These are phyloP conservation scores for Drosophila nigricruria DNA, from an alignment of 2,888 invertebrate genomes.

Conservation along the genomic window DNA sequence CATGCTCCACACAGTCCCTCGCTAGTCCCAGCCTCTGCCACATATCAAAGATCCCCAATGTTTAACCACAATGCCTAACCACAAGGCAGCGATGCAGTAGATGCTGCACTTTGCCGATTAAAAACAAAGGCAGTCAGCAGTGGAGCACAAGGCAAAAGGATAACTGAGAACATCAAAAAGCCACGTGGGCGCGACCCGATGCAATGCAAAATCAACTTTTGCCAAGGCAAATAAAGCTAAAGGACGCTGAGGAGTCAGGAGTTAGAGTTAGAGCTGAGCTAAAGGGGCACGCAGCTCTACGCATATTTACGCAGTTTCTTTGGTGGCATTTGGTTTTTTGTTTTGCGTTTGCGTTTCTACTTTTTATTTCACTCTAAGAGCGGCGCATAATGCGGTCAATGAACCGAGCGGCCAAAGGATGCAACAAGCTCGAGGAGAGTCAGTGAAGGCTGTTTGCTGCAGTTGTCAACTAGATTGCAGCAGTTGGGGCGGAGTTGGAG, in stretches of 20 bases:
- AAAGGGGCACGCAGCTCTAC: constrained; percentile 46
- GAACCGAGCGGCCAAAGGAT: constrained; percentile 65
- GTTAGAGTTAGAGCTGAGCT: constrained; percentile 5
- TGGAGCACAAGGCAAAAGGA: constrained; percentile 29
- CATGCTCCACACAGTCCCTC: not conserved
- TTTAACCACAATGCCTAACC: constrained; percentile 34
- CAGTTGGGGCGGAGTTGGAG: too few relatives aligned
- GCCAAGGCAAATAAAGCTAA: constrained; percentile 71
- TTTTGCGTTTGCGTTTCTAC: constrained; percentile 25
- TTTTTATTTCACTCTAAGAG: constrained; percentile 29
- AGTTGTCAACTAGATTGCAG: constrained; percentile 49
- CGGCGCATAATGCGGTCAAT: constrained; percentile 75
- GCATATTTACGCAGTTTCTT: constrained; percentile 70
- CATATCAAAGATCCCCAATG: constrained; percentile 1
- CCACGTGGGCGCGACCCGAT: constrained; percentile 37
- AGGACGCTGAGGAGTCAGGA: constrained; percentile 25
- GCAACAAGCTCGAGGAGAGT: constrained; percentile 31
- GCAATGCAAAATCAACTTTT: constrained; percentile 57
- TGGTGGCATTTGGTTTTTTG: constrained; percentile 44
- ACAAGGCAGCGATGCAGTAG: constrained; percentile 36
- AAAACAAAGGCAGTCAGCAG: constrained; percentile 60
- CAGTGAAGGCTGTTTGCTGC: constrained; percentile 13
- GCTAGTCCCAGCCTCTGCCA: not conserved
- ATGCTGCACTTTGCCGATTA: constrained; percentile 73
- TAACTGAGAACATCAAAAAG: constrained; percentile 62